A percentile compares a stretch with the other conserved stretches of the same genome.
Evolutionary conservation across 2,113 vertebrate species (phyloP).

Genomic region (Entelurus aequoreus): DNA sequence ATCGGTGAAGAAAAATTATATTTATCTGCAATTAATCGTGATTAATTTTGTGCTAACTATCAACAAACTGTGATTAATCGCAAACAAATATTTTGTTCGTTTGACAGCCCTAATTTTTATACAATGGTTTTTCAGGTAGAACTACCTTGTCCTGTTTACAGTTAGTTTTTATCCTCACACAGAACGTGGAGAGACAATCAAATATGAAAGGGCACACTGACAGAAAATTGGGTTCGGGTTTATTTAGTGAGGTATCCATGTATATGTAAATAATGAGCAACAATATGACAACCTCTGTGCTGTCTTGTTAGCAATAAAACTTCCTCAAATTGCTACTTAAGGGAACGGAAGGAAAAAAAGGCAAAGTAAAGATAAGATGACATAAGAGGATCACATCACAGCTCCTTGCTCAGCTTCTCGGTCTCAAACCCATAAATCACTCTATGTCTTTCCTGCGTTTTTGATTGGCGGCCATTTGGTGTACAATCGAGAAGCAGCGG

Average conservation of each 20-base stretch:
- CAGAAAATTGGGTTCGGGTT: background rate
- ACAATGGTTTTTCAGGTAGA: background rate
- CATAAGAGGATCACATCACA: constrained; percentile 5
- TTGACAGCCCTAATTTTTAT: too few species aligned
- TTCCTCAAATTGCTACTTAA: background rate
- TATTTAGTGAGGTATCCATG: background rate
- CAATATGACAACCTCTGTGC: background rate
- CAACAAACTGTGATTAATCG: too few species aligned
- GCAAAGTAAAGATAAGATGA: background rate
- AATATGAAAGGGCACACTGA: background rate
- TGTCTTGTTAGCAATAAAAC: background rate
- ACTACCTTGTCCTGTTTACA: too few species aligned
- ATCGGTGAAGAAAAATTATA: too few species aligned
- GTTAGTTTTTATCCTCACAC: background rate
- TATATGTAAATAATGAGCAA: background rate
- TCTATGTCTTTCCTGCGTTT: background rate
- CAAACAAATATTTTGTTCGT: too few species aligned
- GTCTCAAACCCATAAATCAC: background rate
- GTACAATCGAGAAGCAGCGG: background rate
- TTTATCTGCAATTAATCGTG: too few species aligned
- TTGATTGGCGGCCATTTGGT: background rate
- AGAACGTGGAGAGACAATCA: background rate
- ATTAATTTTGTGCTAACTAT: too few species aligned
- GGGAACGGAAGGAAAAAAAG: background rate
- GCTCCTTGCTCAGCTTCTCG: background rate